phyloP scores from a whole-genome alignment of 1,140 invertebrate genomes.

The Chironomus tepperi region DNA sequence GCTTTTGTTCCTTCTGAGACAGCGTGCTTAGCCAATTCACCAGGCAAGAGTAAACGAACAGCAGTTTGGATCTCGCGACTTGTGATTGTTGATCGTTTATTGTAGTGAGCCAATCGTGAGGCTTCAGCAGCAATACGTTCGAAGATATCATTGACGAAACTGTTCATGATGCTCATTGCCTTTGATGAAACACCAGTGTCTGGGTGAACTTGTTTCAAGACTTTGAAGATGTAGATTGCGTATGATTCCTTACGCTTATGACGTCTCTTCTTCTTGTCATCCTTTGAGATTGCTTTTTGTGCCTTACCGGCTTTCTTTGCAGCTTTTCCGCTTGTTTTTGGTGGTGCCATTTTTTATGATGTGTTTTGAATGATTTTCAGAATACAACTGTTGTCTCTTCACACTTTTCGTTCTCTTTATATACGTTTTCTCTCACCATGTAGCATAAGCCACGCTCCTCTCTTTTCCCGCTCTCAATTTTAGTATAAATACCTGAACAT shows the following conservation, averaged over 20 bases:
- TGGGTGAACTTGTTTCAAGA: slow-evolving; percentile 61
- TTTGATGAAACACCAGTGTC: slow-evolving; percentile 56
- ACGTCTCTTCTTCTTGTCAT: slow-evolving; percentile 49
- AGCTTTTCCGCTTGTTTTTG: slow-evolving; percentile 43
- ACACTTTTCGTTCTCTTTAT: neutral
- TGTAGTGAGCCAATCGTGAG: slow-evolving; percentile 59
- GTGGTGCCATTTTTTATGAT: slow-evolving; percentile 32
- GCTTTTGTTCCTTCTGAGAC: slow-evolving; percentile 52
- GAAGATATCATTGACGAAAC: slow-evolving; percentile 60
- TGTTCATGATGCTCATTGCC: slow-evolving; percentile 53
- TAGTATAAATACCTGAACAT: neutral
- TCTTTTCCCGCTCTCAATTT: neutral
- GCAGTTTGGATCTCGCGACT: slow-evolving; percentile 47
- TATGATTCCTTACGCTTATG: slow-evolving; percentile 53
- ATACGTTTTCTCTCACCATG: neutral
- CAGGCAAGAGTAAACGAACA: slow-evolving; percentile 47
- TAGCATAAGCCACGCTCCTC: neutral
- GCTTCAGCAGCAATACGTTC: slow-evolving; percentile 60
- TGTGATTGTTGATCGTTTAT: slow-evolving; percentile 54
- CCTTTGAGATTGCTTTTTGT: slow-evolving; percentile 47
- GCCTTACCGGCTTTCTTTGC: slow-evolving; percentile 48
- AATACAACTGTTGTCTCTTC: neutral
- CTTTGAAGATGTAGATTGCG: slow-evolving; percentile 60
- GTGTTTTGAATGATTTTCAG: neutral
- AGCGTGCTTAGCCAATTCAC: slow-evolving; percentile 51